Conservation (phyloP, 1,140 invertebrate genomes). For the Halictus rubicundus region DNA sequence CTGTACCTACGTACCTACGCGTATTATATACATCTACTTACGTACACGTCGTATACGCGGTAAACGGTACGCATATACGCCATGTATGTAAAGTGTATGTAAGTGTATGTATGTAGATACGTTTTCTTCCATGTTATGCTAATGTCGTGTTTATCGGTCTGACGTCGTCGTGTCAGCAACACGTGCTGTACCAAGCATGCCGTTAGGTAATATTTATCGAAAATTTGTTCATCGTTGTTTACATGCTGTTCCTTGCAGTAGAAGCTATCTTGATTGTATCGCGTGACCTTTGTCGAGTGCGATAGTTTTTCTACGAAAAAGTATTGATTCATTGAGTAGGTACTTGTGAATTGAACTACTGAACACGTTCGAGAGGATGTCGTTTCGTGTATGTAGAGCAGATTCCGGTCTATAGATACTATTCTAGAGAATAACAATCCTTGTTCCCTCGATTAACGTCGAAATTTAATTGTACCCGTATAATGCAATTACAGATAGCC, state of each 20-base stretch:
- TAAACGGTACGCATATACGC: no score
- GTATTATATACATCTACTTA: no score
- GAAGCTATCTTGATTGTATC: neutral
- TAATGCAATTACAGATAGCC: conserved; percentile 22
- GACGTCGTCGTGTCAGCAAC: conserved; percentile 17
- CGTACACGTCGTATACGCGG: no score
- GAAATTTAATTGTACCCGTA: neutral
- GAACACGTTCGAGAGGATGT: neutral
- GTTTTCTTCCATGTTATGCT: neutral
- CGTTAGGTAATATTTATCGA: conserved; percentile 28
- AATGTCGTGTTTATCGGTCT: conserved; percentile 9
- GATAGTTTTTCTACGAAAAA: neutral
- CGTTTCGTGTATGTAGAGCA: no score
- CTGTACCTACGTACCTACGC: no score
- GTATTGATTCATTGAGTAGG: neutral
- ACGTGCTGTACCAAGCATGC: conserved; percentile 26
- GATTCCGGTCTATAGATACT: neutral
- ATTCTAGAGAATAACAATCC: neutral
- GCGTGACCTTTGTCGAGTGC: neutral
- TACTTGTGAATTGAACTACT: no score
- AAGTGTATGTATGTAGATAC: no score
- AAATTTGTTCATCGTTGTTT: neutral
- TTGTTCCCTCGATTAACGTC: neutral
- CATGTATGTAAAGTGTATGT: no score
- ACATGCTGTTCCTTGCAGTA: neutral